Evolutionary conservation across 1,140 invertebrate genomes (phyloP).

Genomic region (Akabosia matsudoensis): DNA sequence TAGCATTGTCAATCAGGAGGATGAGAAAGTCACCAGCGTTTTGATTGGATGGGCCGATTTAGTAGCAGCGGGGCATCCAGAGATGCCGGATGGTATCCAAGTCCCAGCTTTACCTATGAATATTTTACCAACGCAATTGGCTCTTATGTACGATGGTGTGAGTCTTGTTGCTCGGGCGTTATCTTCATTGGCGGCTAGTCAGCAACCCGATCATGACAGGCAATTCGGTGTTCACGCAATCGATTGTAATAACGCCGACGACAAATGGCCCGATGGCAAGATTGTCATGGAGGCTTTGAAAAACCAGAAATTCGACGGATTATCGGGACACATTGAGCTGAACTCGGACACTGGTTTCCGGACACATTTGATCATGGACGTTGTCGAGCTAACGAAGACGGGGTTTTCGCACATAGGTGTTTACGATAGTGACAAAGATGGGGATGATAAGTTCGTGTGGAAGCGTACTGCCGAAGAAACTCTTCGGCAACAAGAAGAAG

Average conservation of each 20-base stretch:
- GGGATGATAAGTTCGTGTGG: constrained; percentile 31
- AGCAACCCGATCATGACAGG: constrained; percentile 57
- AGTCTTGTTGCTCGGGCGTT: constrained; percentile 86
- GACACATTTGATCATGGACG: constrained; percentile 82
- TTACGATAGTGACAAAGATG: constrained; percentile 46
- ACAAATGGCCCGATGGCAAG: constrained; percentile 35
- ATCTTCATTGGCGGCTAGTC: constrained; percentile 81
- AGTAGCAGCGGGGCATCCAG: not conserved
- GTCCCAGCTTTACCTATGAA: not conserved
- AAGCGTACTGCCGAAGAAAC: constrained; percentile 38
- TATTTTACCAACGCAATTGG: constrained; percentile 79
- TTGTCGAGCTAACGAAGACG: constrained; percentile 79
- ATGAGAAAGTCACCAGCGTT: constrained; percentile 67
- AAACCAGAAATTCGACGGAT: constrained; percentile 76
- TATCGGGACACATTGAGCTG: constrained; percentile 89
- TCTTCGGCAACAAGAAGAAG: constrained; percentile 34
- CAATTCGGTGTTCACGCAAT: not conserved
- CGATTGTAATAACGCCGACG: constrained; percentile 31
- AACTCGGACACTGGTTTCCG: constrained; percentile 85
- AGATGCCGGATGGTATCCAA: not conserved
- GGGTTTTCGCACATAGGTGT: constrained; percentile 1
- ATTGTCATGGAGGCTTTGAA: constrained; percentile 34
- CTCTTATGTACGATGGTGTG: constrained; percentile 92
- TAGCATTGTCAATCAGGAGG: constrained; percentile 73
- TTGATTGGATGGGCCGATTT: constrained; percentile 66